Evolutionary conservation across 2,113 vertebrate species (phyloP).

Genomic region (Megaceryle torquata): DNA sequence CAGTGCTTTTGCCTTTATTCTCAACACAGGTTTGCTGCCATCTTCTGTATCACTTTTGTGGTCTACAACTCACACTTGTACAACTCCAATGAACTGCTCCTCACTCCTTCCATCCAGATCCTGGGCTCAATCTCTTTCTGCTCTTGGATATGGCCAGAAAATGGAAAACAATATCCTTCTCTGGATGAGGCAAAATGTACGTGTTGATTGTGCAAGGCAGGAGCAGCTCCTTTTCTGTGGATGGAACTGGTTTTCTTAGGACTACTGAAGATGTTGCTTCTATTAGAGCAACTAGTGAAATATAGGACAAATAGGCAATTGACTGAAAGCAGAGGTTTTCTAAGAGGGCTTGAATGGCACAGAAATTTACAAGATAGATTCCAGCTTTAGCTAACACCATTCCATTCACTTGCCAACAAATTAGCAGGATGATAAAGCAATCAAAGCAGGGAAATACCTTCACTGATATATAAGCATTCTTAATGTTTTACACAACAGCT

Average conservation of each 20-base stretch:
- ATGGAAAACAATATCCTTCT: not conserved
- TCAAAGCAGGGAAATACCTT: not conserved
- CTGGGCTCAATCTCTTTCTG: not conserved
- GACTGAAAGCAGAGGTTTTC: not conserved
- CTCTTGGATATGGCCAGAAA: not conserved
- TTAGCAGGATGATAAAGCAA: not conserved
- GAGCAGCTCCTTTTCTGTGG: not conserved
- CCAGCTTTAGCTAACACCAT: not conserved
- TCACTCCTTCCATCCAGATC: not conserved
- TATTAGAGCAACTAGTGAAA: not conserved
- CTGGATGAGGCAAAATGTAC: not conserved
- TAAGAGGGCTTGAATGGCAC: not conserved
- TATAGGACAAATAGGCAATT: not conserved
- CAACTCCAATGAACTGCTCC: not conserved
- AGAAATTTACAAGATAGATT: not conserved
- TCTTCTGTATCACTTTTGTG: not conserved
- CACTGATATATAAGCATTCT: no score
- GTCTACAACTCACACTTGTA: not conserved
- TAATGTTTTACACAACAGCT: not conserved
- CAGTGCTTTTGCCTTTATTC: not conserved
- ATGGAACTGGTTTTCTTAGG: not conserved
- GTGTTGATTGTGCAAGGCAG: not conserved
- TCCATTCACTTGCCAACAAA: not conserved
- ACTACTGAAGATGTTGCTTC: not conserved
- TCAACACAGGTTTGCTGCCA: fast-evolving